Evolutionary conservation across 2,888 invertebrate genomes (phyloP), one percentile per base, ranked within the genome.

Genomic region (Drosophila rellima): DNA sequence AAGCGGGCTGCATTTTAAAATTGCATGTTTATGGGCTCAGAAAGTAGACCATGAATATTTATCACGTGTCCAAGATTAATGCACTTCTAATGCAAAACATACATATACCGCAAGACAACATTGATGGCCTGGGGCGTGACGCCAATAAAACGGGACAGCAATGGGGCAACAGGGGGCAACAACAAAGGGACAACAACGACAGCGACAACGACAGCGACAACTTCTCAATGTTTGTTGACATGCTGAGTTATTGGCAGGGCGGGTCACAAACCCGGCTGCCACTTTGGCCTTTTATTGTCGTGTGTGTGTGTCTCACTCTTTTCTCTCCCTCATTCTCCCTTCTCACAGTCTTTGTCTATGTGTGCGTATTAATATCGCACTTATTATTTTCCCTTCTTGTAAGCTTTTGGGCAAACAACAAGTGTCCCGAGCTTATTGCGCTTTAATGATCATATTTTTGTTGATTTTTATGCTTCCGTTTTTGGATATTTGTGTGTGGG

Each of bases 161-260:
- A 54, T 29, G 35, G 33, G 29, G 33, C 17, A 56, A 50, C 17
- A 48, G 15, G 15, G 42, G 31, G 29, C 15, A 42, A 63, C 31
- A 55, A 13, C 50, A 29, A 20, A 13, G 39, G 45, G 56, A 35
- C 65, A 59, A 50, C 65, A 54, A 37, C 65, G 47, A 51, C 50
- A 40, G 40, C 31, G 45, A 48, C 20, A 55, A 44, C 35, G n/a
- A n/a, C n/a, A n/a, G 11, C 20, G 35, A 26, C 74, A 74, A 59
- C 37, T 69, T 35, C 44, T 64, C 77, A 66, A 86, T 82, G 84
- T 88, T 88, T 88, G 89, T 63, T 70, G 70, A 83, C 89, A 87
- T 74, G 84, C 78, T 87, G 89, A 87, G 88, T 83, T 83, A 83
- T 86, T 82, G 83, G 69, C 89, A 73, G 72, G 73, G 80, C 62